These are phyloP conservation scores for Scylla paramamosain DNA, from an alignment of 1,140 invertebrate species.

Conservation along the genomic window DNA sequence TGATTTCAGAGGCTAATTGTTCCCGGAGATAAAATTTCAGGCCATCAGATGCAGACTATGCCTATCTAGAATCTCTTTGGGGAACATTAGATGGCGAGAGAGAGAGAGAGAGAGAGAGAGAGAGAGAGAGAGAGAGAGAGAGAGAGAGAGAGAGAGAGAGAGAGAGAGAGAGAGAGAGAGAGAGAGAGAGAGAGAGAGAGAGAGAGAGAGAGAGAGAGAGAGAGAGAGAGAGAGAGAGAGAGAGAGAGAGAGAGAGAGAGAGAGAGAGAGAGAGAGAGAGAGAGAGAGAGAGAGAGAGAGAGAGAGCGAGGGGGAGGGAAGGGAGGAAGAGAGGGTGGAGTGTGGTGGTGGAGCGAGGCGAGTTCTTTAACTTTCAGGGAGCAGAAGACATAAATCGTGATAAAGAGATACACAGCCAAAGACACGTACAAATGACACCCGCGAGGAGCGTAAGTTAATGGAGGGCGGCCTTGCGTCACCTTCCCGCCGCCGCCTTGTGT, in stretches of 20 bases:
- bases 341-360: neutral
- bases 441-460: neutral
- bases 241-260: too few relatives aligned
- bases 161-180: neutral
- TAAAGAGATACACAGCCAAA: neutral
- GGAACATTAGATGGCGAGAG: neutral
- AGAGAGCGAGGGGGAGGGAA: neutral
- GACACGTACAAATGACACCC: neutral
- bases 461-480: neutral
- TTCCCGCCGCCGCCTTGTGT: neutral
- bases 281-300: too few relatives aligned
- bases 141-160: neutral
- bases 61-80: neutral
- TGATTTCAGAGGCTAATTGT: neutral
- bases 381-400: conserved; percentile 13
- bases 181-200: too few relatives aligned
- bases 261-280: too few relatives aligned
- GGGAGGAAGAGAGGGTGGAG: neutral
- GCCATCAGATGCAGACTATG: neutral
- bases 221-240: neutral
- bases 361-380: neutral
- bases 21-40: neutral
- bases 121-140: too few relatives aligned
- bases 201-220: neutral
- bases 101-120: too few relatives aligned